Base-by-base conservation (phyloP, 1,140 invertebrate genomes). In the Cyrtorhinus lividipennis region DNA sequence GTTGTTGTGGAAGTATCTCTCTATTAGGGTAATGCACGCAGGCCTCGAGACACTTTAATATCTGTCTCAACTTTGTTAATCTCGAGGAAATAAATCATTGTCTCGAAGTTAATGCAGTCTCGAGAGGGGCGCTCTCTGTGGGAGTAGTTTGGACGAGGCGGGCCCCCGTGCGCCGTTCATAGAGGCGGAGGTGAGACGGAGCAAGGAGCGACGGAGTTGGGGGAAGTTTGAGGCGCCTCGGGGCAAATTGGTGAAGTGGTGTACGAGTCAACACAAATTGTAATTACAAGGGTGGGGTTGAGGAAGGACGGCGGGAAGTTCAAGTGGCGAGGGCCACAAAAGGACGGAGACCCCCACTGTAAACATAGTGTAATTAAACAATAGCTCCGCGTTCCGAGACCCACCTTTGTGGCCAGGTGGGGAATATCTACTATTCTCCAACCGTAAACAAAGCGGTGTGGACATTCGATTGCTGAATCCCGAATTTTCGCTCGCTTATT, bases 11-110 rank as follows among this genome's bases (percentile, higher is more conserved):
- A 44, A 44, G 48, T 53, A 53, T 53, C 48, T 53, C 48, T 53
- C 48, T 53, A 53, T 53, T 53, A 53, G 48, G 8, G 48, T 53
- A 53, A 53, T 53, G 48, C 8, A 53, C 48, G 20, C 10, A 20
- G 48, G 48, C 48, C 48, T 3, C 48, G 5, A 8, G 48, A 53
- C 48, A 22, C 48, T 53, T 53, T 53, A 53, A 53, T 53, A 53
- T 53, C 48, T 53, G 48, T 53, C 48, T 20, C 48, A 53, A 53
- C 48, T 53, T 53, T 53, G 48, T 53, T 53, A 53, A 53, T 53
- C 48, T 53, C 10, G 48, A 53, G 48, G 48, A 53, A 53, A 53
- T 53, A 53, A 53, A 53, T 53, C 48, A 53, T 53, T 53, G 48
- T 53, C 48, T 53, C 5, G 5, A 8, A 20, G 10, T 53, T 53